A percentile compares a stretch with the other conserved stretches of the same genome.
Evolutionary conservation across 1,140 invertebrate species (phyloP).

Genomic region (Drosophila nasuta): DNA sequence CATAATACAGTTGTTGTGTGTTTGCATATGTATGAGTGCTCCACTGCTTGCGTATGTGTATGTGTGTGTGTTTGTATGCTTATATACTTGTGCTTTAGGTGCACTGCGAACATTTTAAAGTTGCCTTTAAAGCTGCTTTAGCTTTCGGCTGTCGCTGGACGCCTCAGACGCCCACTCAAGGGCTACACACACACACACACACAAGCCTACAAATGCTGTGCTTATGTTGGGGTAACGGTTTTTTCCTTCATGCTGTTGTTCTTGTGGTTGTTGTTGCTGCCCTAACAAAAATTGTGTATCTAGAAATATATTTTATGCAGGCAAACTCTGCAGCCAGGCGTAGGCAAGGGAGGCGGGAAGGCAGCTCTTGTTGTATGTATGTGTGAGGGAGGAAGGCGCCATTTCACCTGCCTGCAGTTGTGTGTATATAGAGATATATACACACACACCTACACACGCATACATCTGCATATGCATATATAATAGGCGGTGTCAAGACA

Average conservation of each 20-base stretch:
- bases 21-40: neutral
- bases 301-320: slow-evolving; percentile 79
- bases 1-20: slow-evolving; percentile 11
- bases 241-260: slow-evolving; percentile 41
- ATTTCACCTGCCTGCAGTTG: slow-evolving; percentile 37
- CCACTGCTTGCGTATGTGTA: neutral
- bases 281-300: slow-evolving; percentile 74
- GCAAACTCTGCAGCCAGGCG: slow-evolving; percentile 16
- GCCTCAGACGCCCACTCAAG: slow-evolving; percentile 24
- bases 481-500: slow-evolving; percentile 73
- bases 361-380: slow-evolving; percentile 1
- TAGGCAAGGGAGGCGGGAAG: neutral
- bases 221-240: slow-evolving; percentile 61
- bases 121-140: slow-evolving; percentile 51
- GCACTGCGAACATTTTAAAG: slow-evolving; percentile 53
- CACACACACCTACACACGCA: slow-evolving; percentile 10
- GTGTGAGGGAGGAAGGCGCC: neutral
- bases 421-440: slow-evolving; percentile 20
- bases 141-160: slow-evolving; percentile 29
- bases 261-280: slow-evolving; percentile 22
- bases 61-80: neutral
- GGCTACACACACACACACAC: slow-evolving; percentile 32
- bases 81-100: slow-evolving; percentile 14
- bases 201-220: slow-evolving; percentile 16
- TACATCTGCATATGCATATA: slow-evolving; percentile 23